Base-by-base conservation (phyloP, 2,797 vertebrate species). In the Limosa lapponica region DNA sequence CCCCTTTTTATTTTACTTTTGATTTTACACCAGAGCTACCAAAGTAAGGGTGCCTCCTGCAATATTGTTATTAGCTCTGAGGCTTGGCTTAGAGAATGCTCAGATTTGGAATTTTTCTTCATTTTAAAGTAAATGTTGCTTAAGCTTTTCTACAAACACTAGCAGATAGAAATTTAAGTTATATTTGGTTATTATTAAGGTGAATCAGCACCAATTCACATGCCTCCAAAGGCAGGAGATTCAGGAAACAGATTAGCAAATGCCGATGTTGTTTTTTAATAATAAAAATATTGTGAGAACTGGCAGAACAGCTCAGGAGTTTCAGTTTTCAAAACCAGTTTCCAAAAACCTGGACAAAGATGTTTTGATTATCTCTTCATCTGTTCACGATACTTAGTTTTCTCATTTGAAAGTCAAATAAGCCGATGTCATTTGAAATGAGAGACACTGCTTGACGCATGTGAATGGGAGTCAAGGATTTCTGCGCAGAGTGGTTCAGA, bases 311-410 rank as follows among this genome's bases (percentile, higher is more conserved):
- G 71, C 74, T 96, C 82, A 93, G 89, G 84, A 94, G 71, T 74
- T 93, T 89, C 57, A 78, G 91, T 93, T 95, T 95, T 94, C 82
- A 89, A 92, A 95, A 93, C 30, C 67, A 65, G 48, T 81, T 95
- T 95, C 93, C 79, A 95, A 96, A 96, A 96, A 93, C 94, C 84
- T 96, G 94, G 84, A 96, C 91, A 95, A 96, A 97, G 95, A 94
- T 93, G 93, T 94, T 96, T 96, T 96, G 94, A 95, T 97, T 95
- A 92, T 96, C 92, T 96, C 89, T 96, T 97, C 92, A 95, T 96
- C 96, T 97, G 94, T 94, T 97, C 92, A 78, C 2, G 49, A 91
- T 95, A 93, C 82, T 96, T 95, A 93, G 87, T 94, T 95, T 90
- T 94, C 95, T 94, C 92, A 96, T 95, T 93, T 96, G 90, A 95